These are phyloP conservation scores for Notothenia coriiceps DNA, from an alignment of 2,113 vertebrate species.

Conservation along the genomic window DNA sequence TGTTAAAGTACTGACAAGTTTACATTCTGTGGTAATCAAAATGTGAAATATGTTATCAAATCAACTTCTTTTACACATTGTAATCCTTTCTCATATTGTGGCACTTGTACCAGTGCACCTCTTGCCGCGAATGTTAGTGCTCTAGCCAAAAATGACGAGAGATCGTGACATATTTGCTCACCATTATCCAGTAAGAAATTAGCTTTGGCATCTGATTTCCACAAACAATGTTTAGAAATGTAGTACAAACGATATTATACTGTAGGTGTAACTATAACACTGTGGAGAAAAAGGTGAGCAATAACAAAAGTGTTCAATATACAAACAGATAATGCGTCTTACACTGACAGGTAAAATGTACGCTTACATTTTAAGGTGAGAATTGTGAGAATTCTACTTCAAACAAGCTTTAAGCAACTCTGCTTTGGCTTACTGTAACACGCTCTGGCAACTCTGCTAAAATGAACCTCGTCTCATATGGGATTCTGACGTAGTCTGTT, in stretches of 20 bases:
- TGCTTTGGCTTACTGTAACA: conserved; percentile 68
- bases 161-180: conserved; percentile 35
- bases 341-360: conserved; percentile 66
- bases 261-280: conserved; percentile 51
- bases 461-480: conserved; percentile 29
- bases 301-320: conserved; percentile 59
- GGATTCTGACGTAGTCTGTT: conserved; percentile 28
- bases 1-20: conserved; percentile 47
- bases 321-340: conserved; percentile 60
- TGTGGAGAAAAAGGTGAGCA: conserved; percentile 48
- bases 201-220: conserved; percentile 73
- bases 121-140: conserved; percentile 18
- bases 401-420: conserved; percentile 63
- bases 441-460: conserved; percentile 47
- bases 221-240: conserved; percentile 56
- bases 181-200: conserved; percentile 60
- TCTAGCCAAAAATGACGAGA: conserved; percentile 31
- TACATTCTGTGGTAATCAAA: conserved; percentile 54
- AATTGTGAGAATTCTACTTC: conserved; percentile 53
- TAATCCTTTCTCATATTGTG: conserved; percentile 19
- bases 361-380: conserved; percentile 53
- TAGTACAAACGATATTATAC: conserved; percentile 57
- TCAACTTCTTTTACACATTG: conserved; percentile 16
- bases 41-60: conserved; percentile 33
- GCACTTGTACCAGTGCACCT: conserved; percentile 1